phyloP scores from a whole-genome alignment of 2,113 vertebrate species.

The Orcinus orca region DNA sequence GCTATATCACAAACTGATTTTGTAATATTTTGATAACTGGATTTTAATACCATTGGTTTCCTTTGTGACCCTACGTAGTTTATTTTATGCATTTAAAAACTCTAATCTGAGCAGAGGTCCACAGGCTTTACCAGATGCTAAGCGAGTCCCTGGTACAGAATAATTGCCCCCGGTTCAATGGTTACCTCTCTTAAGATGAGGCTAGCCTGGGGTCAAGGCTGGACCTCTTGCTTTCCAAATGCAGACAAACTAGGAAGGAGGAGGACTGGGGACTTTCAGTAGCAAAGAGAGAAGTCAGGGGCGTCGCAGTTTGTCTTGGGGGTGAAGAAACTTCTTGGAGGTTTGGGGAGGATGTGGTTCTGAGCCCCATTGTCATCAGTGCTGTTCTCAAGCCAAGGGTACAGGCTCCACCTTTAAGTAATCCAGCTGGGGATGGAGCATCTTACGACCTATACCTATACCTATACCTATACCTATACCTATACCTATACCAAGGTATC shows the following conservation, averaged over 20 bases:
- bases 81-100: not conserved
- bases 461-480: not conserved
- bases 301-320: not conserved
- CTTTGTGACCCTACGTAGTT: not conserved
- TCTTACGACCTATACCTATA: accelerated
- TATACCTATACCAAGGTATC: not conserved
- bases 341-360: not conserved
- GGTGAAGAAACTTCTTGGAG: not conserved
- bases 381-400: not conserved
- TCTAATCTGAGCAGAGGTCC: not conserved
- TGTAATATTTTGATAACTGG: not conserved
- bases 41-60: not conserved
- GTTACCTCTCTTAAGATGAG: not conserved
- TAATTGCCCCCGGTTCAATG: not conserved
- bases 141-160: not conserved
- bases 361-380: not conserved
- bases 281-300: not conserved
- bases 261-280: not conserved
- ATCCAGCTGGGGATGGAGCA: accelerated
- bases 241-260: not conserved
- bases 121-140: not conserved
- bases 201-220: not conserved
- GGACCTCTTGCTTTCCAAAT: not conserved
- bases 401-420: not conserved
- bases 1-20: not conserved